These are phyloP conservation scores for Pseudopodoces humilis DNA, from an alignment of 2,113 vertebrate genomes.

Conservation along the genomic window DNA sequence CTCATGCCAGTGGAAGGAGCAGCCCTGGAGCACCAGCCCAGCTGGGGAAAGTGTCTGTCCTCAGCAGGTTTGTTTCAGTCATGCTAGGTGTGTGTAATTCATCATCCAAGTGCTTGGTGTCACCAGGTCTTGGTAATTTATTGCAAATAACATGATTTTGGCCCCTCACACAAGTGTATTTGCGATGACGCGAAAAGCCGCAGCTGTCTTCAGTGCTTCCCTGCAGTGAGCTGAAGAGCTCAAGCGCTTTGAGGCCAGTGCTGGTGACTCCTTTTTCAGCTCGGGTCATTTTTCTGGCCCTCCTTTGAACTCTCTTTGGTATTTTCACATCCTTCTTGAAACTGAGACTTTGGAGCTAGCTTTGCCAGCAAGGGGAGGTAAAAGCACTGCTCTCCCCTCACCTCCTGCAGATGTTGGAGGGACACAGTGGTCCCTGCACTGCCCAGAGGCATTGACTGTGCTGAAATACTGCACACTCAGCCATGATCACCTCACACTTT, in stretches of 20 bases:
- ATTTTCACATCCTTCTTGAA: constrained; percentile 7
- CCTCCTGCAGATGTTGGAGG: not conserved
- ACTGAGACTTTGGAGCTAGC: not conserved
- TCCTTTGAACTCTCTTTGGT: constrained; percentile 31
- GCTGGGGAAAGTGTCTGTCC: not conserved
- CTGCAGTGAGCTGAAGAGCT: constrained; percentile 16
- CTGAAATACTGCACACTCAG: not conserved
- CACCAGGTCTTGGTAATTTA: constrained; percentile 26
- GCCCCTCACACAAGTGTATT: not conserved
- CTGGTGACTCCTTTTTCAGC: not conserved
- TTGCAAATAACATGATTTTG: not conserved
- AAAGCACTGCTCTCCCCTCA: not conserved
- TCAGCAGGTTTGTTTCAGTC: not conserved
- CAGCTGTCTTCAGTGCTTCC: constrained; percentile 35
- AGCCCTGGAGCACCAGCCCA: not conserved
- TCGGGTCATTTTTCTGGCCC: not conserved
- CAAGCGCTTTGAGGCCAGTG: not conserved
- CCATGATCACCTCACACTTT: not conserved
- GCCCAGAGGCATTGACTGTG: not conserved
- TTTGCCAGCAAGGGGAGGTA: not conserved
- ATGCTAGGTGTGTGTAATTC: not conserved
- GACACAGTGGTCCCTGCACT: rapidly evolving
- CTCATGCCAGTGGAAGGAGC: not conserved
- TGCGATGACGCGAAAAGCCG: not conserved
- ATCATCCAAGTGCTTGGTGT: not conserved